These are phyloP conservation scores for Sebastes glaucus DNA, from an alignment of 2,797 vertebrate species.

Conservation along the genomic window DNA sequence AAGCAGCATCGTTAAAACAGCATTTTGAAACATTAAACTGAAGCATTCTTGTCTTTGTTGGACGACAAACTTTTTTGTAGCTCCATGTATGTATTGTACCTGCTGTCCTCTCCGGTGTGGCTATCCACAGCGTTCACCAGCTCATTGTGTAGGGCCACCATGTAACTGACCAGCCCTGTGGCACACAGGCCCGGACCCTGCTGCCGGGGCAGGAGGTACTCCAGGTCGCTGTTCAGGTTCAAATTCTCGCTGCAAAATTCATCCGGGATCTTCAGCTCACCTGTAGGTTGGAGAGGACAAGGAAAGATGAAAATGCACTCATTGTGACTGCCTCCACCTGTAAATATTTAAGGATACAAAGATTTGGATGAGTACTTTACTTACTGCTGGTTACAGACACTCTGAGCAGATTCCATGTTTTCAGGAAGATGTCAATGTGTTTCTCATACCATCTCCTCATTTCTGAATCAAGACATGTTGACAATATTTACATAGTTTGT, in stretches of 20 bases:
- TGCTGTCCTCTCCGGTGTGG: constrained; percentile 71
- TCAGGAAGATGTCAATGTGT: constrained; percentile 79
- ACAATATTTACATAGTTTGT: background rate
- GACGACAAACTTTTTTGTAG: background rate
- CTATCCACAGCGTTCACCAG: constrained; percentile 77
- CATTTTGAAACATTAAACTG: background rate
- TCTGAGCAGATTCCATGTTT: constrained; percentile 88
- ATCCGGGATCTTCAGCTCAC: constrained; percentile 88
- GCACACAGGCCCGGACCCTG: constrained; percentile 87
- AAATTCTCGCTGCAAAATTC: constrained; percentile 81
- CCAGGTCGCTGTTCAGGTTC: constrained; percentile 74
- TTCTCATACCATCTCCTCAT: constrained; percentile 39
- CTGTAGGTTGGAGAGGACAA: constrained; percentile 59
- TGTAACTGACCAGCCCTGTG: constrained; percentile 87
- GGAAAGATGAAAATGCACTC: background rate
- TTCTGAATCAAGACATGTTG: constrained; percentile 1
- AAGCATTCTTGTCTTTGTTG: background rate
- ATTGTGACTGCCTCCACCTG: accelerated
- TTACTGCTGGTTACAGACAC: constrained; percentile 57
- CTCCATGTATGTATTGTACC: constrained; percentile 63
- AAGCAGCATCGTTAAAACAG: background rate
- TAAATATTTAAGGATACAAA: background rate
- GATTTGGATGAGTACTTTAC: background rate
- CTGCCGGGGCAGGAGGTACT: constrained; percentile 85
- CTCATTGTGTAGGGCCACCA: constrained; percentile 87